Base-by-base conservation (phyloP, 2,888 invertebrate genomes). In the Arge pagana region DNA sequence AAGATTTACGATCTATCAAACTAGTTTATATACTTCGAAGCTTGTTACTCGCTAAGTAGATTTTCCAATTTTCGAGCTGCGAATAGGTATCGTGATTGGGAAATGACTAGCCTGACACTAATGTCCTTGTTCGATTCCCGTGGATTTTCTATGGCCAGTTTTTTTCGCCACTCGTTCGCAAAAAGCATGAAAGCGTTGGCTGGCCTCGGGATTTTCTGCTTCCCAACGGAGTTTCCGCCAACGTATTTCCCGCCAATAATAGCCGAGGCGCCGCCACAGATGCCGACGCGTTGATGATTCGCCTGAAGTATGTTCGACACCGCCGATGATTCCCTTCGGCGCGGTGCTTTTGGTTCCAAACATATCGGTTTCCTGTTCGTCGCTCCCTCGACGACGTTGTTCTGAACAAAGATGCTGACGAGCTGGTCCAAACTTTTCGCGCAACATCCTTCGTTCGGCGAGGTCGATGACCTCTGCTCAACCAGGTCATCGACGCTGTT, bases 161-260 rank as follows among this genome's bases (percentile, higher is more conserved):
- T 79, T 64, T 82, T 82, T 23, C 85, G 70, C 77, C 83, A 82
- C 56, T 83, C 82, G 64, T 84, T 84, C 16, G 84, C 84, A 62
- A 83, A 85, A 7, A 85, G 72, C 84, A 85, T 84, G 62, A 85
- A 85, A 1, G 84, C 83, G 65, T 85, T 85, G 2, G 83, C 82
- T 2, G 85, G 85, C 31, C 85, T 74, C 1, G 83, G 83, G 21
- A 85, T 83, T 70, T 80, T 82, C 52, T 72, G 70, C 53, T 71
- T 70, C 40, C 39, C 54, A 23, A 35, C 45, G 4, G 45, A 33
- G 13, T 35, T 45, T 23, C 33, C 45, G 7, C 23, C 45, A 10
- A 11, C 45, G 18, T 45, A 45, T 33, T 45, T 33, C 10, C 33
- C 31, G 1, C 18, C 35, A 10, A 45, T 45, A 4, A 2, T 23